Percentiles rank a stretch among this genome's conserved stretches.
Evolutionary conservation across 2,888 invertebrate species (phyloP).

Genomic region (Idaea aversata): DNA sequence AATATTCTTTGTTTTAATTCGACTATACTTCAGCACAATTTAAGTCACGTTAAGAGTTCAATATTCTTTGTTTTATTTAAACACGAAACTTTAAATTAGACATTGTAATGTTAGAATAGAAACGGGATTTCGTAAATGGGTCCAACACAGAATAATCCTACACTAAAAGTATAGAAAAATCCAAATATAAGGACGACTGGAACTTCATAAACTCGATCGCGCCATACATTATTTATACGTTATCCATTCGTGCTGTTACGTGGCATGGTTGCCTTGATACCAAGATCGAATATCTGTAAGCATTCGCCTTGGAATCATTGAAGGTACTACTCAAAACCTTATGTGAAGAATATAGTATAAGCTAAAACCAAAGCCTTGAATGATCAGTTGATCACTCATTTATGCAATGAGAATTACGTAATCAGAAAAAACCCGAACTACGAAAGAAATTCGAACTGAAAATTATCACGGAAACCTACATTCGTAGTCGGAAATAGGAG

Average conservation of each 20-base stretch:
- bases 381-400: not conserved
- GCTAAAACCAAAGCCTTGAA: too few relatives aligned
- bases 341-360: constrained; percentile 11
- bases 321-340: constrained; percentile 32
- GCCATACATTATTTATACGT: constrained; percentile 43
- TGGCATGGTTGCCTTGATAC: constrained; percentile 45
- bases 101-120: too few relatives aligned
- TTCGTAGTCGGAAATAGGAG: not conserved
- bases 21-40: too few relatives aligned
- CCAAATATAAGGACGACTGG: not conserved
- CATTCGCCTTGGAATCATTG: constrained; percentile 41
- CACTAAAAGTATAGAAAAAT: not conserved
- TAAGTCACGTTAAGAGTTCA: too few relatives aligned
- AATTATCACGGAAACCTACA: constrained; percentile 1
- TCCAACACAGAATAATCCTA: constrained; percentile 45
- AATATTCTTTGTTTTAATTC: too few relatives aligned
- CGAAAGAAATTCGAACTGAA: not conserved
- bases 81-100: too few relatives aligned
- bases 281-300: constrained; percentile 47
- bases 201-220: constrained; percentile 8
- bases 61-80: too few relatives aligned
- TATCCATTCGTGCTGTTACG: constrained; percentile 32
- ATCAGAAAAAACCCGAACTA: not conserved
- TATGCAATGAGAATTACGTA: not conserved
- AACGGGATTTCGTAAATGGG: constrained; percentile 23